Evolutionary conservation across 2,113 vertebrate species (phyloP).

Genomic region (Raja brachyura): DNA sequence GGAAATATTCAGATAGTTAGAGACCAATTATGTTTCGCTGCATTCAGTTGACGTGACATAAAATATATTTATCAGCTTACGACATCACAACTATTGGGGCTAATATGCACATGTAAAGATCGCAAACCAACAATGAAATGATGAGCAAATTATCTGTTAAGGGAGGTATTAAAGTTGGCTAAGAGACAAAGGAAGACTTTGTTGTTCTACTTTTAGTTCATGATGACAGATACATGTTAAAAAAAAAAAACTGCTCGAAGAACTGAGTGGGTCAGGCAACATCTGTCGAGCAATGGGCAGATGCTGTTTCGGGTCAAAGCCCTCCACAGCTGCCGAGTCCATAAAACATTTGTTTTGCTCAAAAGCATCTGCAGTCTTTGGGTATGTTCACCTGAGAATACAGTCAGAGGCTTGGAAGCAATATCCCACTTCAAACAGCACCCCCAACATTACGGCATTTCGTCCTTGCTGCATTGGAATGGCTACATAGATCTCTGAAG

Average conservation of each 20-base stretch:
- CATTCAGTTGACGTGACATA: not conserved
- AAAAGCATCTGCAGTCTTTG: too few species aligned
- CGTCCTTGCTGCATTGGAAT: not conserved
- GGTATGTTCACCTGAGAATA: not conserved
- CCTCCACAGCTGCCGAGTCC: too few species aligned
- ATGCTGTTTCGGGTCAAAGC: too few species aligned
- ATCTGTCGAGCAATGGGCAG: too few species aligned
- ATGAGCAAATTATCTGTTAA: not conserved
- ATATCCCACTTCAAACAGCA: not conserved
- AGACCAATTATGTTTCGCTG: not conserved
- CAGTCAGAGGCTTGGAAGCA: not conserved
- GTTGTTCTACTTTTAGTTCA: not conserved
- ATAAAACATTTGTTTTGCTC: too few species aligned
- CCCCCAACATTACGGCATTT: not conserved
- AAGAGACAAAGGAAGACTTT: not conserved
- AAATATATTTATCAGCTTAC: not conserved
- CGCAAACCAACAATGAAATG: not conserved
- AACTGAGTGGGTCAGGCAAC: too few species aligned
- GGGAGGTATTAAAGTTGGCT: not conserved
- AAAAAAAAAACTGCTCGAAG: too few species aligned
- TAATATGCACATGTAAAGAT: not conserved
- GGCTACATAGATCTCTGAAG: not conserved
- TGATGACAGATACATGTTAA: not conserved
- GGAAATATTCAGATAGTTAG: not conserved
- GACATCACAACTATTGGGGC: not conserved